Percentiles rank a stretch among this genome's conserved stretches.
Conservation (phyloP, 1,140 invertebrate genomes). For the Himalopsyche phryganea region DNA sequence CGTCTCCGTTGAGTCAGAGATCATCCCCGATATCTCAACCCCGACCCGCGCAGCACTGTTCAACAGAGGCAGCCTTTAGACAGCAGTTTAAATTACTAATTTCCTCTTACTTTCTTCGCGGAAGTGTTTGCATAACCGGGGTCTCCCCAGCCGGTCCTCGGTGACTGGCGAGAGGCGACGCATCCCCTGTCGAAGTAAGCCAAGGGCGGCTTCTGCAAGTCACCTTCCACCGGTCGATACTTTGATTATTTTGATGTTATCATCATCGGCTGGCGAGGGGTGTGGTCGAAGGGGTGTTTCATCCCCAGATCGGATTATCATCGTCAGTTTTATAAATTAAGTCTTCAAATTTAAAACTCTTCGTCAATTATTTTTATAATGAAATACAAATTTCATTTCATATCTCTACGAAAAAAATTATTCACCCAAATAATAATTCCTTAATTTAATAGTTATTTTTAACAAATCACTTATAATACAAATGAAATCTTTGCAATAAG, state of each 20-base stretch:
- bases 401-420: too few species aligned
- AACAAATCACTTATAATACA: too few species aligned
- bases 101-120: constrained; percentile 26
- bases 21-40: background rate
- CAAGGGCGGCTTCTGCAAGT: constrained; percentile 31
- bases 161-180: too few species aligned
- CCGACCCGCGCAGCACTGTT: background rate
- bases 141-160: background rate
- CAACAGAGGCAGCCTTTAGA: constrained; percentile 10
- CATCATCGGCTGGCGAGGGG: constrained; percentile 24
- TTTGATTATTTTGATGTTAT: constrained; percentile 36
- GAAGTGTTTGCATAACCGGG: constrained; percentile 18
- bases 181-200: background rate
- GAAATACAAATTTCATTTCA: too few species aligned
- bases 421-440: too few species aligned
- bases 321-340: constrained; percentile 11
- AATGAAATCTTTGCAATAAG: too few species aligned
- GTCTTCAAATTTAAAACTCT: too few species aligned
- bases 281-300: background rate
- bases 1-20: too few species aligned
- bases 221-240: constrained; percentile 31
- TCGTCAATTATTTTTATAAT: too few species aligned
- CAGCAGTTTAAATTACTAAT: constrained; percentile 33
- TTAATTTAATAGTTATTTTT: too few species aligned
- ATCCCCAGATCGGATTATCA: constrained; percentile 16